Evolutionary conservation across 2,797 vertebrate species (phyloP).

Genomic region (Xenops minutus): DNA sequence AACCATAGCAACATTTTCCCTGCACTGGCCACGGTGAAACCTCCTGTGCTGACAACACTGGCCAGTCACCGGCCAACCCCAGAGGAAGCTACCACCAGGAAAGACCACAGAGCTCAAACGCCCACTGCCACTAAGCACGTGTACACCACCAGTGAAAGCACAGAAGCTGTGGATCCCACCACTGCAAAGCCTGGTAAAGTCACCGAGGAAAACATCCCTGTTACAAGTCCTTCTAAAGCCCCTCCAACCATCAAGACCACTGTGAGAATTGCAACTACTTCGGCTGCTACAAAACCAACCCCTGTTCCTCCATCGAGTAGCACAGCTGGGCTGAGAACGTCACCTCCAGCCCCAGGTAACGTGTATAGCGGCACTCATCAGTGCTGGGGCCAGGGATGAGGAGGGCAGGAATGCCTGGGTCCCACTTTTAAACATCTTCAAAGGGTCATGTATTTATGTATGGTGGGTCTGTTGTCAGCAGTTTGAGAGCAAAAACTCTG

Average conservation of each 20-base stretch:
- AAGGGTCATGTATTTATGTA: not conserved
- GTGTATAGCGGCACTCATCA: not conserved
- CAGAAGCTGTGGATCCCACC: conserved; percentile 63
- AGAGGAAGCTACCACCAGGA: conserved; percentile 15
- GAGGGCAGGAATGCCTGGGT: not conserved
- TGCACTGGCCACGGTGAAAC: conserved; percentile 7
- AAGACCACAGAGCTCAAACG: not conserved
- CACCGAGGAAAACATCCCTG: not conserved
- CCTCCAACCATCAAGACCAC: conserved; percentile 63
- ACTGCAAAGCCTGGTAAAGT: conserved; percentile 41
- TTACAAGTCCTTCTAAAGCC: conserved; percentile 58
- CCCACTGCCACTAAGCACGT: conserved; percentile 13
- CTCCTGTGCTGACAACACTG: not conserved
- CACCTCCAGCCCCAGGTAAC: conserved; percentile 73
- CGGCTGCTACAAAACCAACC: conserved; percentile 52
- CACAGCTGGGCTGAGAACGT: conserved; percentile 6
- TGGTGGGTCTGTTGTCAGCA: not conserved
- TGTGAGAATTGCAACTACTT: conserved; percentile 45
- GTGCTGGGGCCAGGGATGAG: not conserved
- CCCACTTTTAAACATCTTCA: not conserved
- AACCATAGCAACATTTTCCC: not conserved
- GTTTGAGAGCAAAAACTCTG: not conserved
- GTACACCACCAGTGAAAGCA: conserved; percentile 53
- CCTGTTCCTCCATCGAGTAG: conserved; percentile 32
- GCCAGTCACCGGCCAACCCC: not conserved